Conservation (phyloP, 1,140 invertebrate species). For the Pantala flavescens region DNA sequence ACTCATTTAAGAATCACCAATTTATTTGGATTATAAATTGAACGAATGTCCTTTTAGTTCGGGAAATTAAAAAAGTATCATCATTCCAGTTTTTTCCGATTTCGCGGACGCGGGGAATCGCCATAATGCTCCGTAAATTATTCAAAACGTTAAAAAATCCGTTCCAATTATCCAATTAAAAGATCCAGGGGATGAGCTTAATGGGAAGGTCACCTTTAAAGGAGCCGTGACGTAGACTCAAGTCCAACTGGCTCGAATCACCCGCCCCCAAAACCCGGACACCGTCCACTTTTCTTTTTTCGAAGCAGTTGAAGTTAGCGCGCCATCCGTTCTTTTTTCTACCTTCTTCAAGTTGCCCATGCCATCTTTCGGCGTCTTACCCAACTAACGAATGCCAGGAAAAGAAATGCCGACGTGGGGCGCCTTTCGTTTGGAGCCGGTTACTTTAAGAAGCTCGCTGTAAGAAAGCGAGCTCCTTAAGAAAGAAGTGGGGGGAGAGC, state of each 20-base stretch:
- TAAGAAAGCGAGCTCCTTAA: slow-evolving; percentile 3
- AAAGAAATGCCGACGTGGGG: slow-evolving; percentile 11
- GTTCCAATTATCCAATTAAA: no score
- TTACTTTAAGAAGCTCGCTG: slow-evolving; percentile 13
- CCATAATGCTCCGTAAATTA: no score
- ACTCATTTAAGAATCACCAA: no score
- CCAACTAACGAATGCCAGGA: background rate
- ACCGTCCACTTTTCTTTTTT: background rate
- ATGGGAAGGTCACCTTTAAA: background rate
- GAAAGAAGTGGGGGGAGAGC: background rate
- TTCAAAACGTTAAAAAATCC: no score
- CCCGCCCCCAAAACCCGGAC: no score
- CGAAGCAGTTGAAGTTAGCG: background rate
- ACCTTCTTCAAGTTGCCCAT: background rate
- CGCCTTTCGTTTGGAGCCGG: slow-evolving; percentile 13
- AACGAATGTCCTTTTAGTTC: no score
- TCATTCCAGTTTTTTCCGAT: no score
- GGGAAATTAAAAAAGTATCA: no score
- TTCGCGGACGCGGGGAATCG: no score
- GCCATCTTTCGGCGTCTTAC: background rate
- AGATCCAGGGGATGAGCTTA: background rate
- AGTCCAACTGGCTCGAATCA: no score
- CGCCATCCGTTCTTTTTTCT: background rate
- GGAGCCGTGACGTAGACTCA: background rate
- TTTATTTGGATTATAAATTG: no score